Evolutionary conservation across 2,888 invertebrate genomes (phyloP), one percentile per base, ranked within the genome.

Genomic region (Scaeva pyrastri): DNA sequence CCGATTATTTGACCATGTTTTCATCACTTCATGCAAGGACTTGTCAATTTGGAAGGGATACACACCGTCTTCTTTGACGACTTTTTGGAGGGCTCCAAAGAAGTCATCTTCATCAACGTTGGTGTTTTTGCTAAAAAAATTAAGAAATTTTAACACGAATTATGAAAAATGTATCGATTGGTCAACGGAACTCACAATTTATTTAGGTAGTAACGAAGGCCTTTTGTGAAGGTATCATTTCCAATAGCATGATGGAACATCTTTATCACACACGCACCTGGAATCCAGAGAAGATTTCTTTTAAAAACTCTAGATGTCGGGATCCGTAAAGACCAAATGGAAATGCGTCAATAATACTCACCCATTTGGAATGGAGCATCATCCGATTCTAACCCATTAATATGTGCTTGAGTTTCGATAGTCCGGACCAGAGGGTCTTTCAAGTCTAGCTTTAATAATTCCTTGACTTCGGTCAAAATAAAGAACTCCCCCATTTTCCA

Each of bases 401-500:
- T 90, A 2, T 90, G 89, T 8, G 64, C 31, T 48, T 92, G 91
- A 3, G 88, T 89, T 56, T 92, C 92, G 39, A 91, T 90, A 36
- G 91, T 91, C 19, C 87, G 73, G 1, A 91, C 89, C 89, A 92
- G 90, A 1, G 92, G 90, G 1, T 89, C 90, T 1, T 88, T 89
- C 0, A 88, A 88, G 16, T 89, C 90, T 60, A 88, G 90, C 68
- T 88, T 90, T n/a, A 89, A 91, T 1, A 91, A 91, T 10, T 89
- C 87, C 7, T 90, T 89, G 0, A 89, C 90, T 39, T 90, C 94
- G 1, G 94, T 93, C 11, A 92, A 92, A 31, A 93, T 90, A 0
- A 93, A 92, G 52, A 94, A 94, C 88, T 96, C 96, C 78, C 91
- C 90, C 0, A 96, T 94, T 89, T 96, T 96, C 94, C 95, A 95